Evolutionary conservation across 2,797 vertebrate species (phyloP), one percentile per base, ranked within the genome.

Genomic region (Rhynchonycteris naso): DNA sequence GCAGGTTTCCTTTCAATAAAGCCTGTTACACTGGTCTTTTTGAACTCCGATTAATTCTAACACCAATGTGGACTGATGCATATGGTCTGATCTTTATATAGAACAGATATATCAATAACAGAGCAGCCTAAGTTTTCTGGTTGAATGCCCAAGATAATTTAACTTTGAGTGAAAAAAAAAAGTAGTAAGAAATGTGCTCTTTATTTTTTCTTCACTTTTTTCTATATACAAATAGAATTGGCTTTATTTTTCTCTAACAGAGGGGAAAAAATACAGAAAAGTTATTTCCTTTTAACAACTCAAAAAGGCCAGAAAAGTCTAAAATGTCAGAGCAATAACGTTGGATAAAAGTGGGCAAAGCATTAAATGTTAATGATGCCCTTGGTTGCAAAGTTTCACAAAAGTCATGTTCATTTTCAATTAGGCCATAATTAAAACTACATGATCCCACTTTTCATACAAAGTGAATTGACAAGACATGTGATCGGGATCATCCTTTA

Each of bases 321-420:
- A 65, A 96, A 94, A 97, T 88, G 63, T 92, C 94, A 94, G 47
- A 90, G 89, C 54, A 58, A 59, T 75, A 94, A 90, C 69, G 66
- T 22, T 91, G 26, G 54, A 65, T 80, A 91, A 78, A 75, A 80
- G 43, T 86, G 22, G 33, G 28, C 59, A 78, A 93, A 84, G 26
- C 33, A 92, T 56, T 76, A 90, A 92, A 96, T 93, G 38, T 88
- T 96, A 93, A 95, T 78, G 50, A 72, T 88, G 65, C 33, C 24
- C 38, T 90, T 79, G 30, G 33, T 43, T 93, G n/a, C 21, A 87
- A 87, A 76, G 30, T 56, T 85, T 84, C 68, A 72, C 13, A 71
- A 91, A 94, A 96, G 76, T 63, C 38, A 66, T 2, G 2, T 43
- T 33, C 21, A 56, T 90, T 85, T 96, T 91, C 76, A 93, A 87